Evolutionary conservation across 2,888 invertebrate species (phyloP).

Genomic region (Eudemis profundana): DNA sequence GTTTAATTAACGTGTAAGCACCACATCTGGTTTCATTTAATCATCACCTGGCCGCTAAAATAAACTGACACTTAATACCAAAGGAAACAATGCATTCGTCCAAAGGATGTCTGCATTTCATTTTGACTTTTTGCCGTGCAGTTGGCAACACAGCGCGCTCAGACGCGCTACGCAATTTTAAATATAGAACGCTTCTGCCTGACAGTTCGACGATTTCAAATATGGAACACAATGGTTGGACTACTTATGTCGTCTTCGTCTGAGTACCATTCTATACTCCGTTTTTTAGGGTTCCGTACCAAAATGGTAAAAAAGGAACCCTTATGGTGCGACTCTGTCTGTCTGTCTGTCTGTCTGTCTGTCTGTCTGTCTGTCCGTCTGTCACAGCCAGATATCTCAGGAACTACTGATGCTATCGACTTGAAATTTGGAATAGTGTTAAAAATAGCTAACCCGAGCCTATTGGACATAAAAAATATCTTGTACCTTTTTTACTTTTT

Average conservation of each 20-base stretch:
- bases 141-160: conserved; percentile 63
- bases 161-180: conserved; percentile 68
- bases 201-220: conserved; percentile 61
- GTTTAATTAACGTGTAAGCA: conserved; percentile 17
- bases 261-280: conserved; percentile 18
- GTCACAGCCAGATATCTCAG: too few relatives aligned
- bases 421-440: too few relatives aligned
- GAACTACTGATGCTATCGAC: too few relatives aligned
- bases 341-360: too few relatives aligned
- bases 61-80: conserved; percentile 30
- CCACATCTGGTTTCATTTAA: conserved; percentile 28
- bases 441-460: too few relatives aligned
- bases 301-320: too few relatives aligned
- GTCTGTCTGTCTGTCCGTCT: too few relatives aligned
- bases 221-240: conserved; percentile 54
- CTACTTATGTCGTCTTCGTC: conserved; percentile 27
- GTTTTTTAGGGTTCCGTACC: too few relatives aligned
- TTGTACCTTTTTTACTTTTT: too few relatives aligned
- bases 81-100: conserved; percentile 37
- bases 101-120: conserved; percentile 32
- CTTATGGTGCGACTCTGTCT: too few relatives aligned
- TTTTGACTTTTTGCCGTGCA: conserved; percentile 51
- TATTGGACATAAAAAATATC: too few relatives aligned
- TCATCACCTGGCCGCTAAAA: conserved; percentile 32
- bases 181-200: conserved; percentile 65